These are phyloP conservation scores for Papilio demoleus DNA, from an alignment of 2,888 invertebrate genomes.

Conservation along the genomic window DNA sequence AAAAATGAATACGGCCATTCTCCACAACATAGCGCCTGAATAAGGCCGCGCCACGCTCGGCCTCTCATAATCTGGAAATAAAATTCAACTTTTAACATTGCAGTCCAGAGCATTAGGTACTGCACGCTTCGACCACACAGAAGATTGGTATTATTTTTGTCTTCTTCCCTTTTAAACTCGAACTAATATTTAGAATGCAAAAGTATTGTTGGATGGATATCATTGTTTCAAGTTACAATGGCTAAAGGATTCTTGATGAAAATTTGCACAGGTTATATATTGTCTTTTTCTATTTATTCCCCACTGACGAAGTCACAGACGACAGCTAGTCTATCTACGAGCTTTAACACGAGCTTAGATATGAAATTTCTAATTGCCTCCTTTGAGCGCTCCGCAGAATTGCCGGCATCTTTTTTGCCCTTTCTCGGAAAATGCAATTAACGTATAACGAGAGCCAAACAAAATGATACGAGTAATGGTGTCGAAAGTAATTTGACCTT, in stretches of 20 bases:
- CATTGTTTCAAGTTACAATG: too few relatives aligned
- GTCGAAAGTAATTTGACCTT: conserved; percentile 10
- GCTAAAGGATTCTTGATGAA: too few relatives aligned
- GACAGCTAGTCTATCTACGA: conserved; percentile 15
- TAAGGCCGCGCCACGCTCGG: conserved; percentile 66
- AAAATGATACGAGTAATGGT: conserved; percentile 6
- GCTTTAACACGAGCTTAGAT: conserved; percentile 22
- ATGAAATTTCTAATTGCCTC: conserved; percentile 31
- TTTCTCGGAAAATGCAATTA: conserved; percentile 18
- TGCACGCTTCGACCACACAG: not conserved
- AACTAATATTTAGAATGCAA: too few relatives aligned
- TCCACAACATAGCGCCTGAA: conserved; percentile 80
- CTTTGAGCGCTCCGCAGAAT: conserved; percentile 21
- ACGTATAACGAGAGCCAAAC: conserved; percentile 1
- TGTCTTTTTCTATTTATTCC: too few relatives aligned
- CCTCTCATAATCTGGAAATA: conserved; percentile 77
- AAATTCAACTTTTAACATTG: not conserved
- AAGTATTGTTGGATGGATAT: too few relatives aligned
- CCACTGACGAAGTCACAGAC: too few relatives aligned
- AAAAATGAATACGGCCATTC: conserved; percentile 69
- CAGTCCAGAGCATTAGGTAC: not conserved
- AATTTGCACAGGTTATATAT: too few relatives aligned
- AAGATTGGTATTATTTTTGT: too few relatives aligned
- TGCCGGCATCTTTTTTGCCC: conserved; percentile 16
- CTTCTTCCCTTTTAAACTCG: too few relatives aligned